Evolutionary conservation across 2,113 vertebrate genomes (phyloP).

Genomic region (Taurulus bubalis): DNA sequence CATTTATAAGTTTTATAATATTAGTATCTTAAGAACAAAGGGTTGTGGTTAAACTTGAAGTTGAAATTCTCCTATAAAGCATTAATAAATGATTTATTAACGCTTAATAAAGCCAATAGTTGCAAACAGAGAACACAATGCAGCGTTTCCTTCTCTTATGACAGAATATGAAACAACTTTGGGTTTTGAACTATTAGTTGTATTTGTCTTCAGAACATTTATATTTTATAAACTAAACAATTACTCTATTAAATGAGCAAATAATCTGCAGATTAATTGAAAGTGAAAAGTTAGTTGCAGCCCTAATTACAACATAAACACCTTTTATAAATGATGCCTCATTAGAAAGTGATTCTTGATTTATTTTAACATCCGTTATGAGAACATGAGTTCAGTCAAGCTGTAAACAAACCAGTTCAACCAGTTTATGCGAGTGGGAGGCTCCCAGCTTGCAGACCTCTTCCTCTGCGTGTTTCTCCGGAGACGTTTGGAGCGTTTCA

Average conservation of each 20-base stretch:
- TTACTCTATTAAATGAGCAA: not conserved
- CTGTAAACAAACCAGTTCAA: not conserved
- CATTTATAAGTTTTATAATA: not conserved
- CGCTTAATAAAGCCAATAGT: not conserved
- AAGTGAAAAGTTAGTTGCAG: not conserved
- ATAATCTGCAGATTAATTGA: not conserved
- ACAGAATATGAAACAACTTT: not conserved
- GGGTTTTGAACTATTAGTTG: not conserved
- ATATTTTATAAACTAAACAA: not conserved
- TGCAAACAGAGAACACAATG: not conserved
- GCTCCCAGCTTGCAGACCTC: no score
- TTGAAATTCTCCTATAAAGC: not conserved
- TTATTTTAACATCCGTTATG: not conserved
- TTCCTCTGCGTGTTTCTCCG: not conserved
- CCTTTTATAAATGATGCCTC: not conserved
- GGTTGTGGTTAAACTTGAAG: not conserved
- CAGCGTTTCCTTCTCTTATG: not conserved
- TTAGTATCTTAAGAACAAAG: not conserved
- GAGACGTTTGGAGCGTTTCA: not conserved
- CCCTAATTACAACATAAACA: not conserved
- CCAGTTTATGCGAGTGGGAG: not conserved
- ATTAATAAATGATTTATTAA: not conserved
- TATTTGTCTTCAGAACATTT: not conserved
- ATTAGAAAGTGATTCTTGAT: not conserved
- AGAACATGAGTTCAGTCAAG: not conserved